Evolutionary conservation across 2,888 invertebrate species (phyloP).

Genomic region (Kryphioiulus occultus): DNA sequence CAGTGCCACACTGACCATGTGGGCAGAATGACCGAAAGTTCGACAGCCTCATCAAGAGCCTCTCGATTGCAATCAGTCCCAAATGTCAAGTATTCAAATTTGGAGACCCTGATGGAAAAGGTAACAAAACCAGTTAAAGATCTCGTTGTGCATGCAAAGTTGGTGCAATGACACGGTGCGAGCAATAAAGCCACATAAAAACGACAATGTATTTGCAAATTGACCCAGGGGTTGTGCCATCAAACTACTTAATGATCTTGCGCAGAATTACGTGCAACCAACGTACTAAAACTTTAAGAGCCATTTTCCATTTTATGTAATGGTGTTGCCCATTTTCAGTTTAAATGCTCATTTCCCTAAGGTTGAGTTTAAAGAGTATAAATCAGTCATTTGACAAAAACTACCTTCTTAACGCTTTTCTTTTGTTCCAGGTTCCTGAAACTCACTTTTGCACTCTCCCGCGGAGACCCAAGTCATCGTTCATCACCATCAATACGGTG

Average conservation of each 20-base stretch:
- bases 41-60: slow-evolving; percentile 29
- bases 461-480: slow-evolving; percentile 56
- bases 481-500: slow-evolving; percentile 63
- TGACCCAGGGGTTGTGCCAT: slow-evolving; percentile 4
- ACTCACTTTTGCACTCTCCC: slow-evolving; percentile 58
- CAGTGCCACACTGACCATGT: neutral
- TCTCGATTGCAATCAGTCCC: slow-evolving; percentile 38
- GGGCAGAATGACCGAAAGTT: neutral
- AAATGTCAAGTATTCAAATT: slow-evolving; percentile 13
- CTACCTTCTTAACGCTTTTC: neutral
- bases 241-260: slow-evolving; percentile 6
- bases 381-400: neutral
- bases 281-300: neutral
- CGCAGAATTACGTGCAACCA: neutral
- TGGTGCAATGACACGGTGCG: neutral
- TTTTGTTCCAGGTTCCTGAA: slow-evolving; percentile 50
- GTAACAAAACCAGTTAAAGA: slow-evolving; percentile 22
- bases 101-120: slow-evolving; percentile 39
- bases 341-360: neutral
- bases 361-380: neutral
- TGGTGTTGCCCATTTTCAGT: neutral
- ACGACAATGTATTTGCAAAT: neutral
- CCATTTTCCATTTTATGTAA: neutral
- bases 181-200: slow-evolving; percentile 10
- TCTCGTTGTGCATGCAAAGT: slow-evolving; percentile 15